phyloP scores from a whole-genome alignment of 2,888 invertebrate genomes.

The Parelbella ahira region DNA sequence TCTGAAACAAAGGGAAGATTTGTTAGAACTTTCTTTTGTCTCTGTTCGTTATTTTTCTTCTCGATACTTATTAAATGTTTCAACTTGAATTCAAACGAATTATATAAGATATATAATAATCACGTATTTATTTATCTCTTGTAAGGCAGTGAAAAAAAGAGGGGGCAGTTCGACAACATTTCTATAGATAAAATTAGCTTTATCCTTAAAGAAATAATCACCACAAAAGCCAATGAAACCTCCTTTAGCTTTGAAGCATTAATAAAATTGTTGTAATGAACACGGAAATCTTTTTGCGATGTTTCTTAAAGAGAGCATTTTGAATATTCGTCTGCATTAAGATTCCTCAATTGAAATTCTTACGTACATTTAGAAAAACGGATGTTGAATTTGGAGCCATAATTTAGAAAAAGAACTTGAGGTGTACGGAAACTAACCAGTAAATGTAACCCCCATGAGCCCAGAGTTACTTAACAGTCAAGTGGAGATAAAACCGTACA shows the following conservation, averaged over 20 bases:
- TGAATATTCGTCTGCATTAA: neutral
- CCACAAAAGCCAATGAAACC: constrained; percentile 4
- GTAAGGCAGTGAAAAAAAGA: neutral
- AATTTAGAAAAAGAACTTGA: no score
- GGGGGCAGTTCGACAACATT: constrained; percentile 2
- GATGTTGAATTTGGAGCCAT: no score
- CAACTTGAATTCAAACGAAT: constrained; percentile 1
- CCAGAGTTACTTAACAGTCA: no score
- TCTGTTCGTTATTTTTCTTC: constrained; percentile 12
- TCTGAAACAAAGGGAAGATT: constrained; percentile 65
- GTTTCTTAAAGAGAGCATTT: neutral
- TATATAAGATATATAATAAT: constrained; percentile 13
- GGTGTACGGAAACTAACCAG: no score
- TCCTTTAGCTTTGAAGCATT: neutral
- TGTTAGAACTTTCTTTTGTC: constrained; percentile 18
- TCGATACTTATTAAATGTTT: constrained; percentile 11
- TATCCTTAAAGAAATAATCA: constrained; percentile 1
- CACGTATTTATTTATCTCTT: constrained; percentile 4
- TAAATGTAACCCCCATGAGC: no score
- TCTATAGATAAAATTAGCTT: constrained; percentile 7
- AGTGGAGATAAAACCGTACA: constrained; percentile 14
- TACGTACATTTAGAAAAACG: no score
- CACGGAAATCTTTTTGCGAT: neutral
- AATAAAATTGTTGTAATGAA: no score
- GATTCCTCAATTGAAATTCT: neutral